Conservation (phyloP, 2,888 invertebrate genomes). For the Drosophila paracracens region DNA sequence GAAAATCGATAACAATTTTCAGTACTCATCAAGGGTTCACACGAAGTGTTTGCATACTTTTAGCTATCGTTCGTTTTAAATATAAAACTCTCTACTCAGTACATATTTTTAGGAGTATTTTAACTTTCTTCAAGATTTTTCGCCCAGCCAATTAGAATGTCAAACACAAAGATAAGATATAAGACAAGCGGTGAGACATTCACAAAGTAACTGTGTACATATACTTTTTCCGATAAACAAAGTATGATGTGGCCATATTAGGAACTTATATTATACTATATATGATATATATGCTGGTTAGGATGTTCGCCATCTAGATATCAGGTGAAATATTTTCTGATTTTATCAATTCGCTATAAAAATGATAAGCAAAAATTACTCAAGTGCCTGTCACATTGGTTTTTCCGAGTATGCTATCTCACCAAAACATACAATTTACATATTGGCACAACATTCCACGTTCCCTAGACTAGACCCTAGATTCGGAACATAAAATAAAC, state of each 20-base stretch:
- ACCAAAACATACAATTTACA: conserved; percentile 50
- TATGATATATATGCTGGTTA: neutral
- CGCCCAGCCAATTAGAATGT: neutral
- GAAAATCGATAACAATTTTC: neutral
- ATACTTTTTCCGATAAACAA: neutral
- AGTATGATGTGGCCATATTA: neutral
- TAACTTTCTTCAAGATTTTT: neutral
- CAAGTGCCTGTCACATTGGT: conserved; percentile 19
- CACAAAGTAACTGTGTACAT: neutral
- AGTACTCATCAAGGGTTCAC: neutral
- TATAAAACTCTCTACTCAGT: neutral
- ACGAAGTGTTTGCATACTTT: conserved; percentile 18
- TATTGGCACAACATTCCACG: conserved; percentile 53
- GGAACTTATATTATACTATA: neutral
- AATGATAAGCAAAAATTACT: conserved; percentile 27
- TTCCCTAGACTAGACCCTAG: conserved; percentile 7
- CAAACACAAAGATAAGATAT: neutral
- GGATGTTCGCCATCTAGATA: conserved; percentile 22
- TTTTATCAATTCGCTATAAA: conserved; percentile 45
- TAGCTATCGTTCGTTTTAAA: neutral
- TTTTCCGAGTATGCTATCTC: conserved; percentile 44
- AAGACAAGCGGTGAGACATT: neutral
- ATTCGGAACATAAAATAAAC: conserved; percentile 48
- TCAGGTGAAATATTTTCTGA: conserved; percentile 15
- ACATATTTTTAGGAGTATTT: conserved; percentile 13